Conservation (phyloP, 92 coral and sea anemone species). For the Paragorgia papillata region DNA sequence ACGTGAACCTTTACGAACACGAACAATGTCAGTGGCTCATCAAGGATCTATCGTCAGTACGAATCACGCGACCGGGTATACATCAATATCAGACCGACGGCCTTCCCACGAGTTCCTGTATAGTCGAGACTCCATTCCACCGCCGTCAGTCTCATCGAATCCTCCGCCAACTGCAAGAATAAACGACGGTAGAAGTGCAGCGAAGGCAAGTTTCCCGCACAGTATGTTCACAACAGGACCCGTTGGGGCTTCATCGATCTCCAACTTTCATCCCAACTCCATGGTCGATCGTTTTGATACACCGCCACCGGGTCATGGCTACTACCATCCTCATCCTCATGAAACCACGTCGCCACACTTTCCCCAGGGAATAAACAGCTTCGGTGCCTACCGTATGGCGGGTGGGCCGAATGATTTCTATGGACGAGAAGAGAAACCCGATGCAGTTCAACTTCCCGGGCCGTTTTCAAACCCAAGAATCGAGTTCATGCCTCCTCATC, state of each 20-base stretch:
- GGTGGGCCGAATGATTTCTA: conserved; percentile 32
- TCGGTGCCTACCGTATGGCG: conserved; percentile 23
- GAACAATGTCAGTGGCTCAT: conserved; percentile 46
- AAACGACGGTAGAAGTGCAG: conserved; percentile 19
- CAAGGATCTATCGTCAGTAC: conserved; percentile 31
- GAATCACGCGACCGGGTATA: conserved; percentile 40
- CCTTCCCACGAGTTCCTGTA: conserved; percentile 44
- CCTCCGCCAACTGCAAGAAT: conserved; percentile 8
- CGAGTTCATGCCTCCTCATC: conserved; percentile 33
- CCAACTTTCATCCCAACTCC: conserved; percentile 35
- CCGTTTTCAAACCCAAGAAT: conserved; percentile 20
- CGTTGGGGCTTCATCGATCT: conserved; percentile 32
- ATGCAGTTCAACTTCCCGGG: conserved; percentile 4
- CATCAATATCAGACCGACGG: conserved; percentile 28
- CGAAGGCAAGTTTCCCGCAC: conserved; percentile 38
- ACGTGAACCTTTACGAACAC: conserved; percentile 30
- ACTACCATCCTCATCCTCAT: neutral
- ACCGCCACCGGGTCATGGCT: conserved; percentile 9
- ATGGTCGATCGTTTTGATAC: conserved; percentile 47
- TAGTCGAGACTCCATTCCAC: conserved; percentile 35
- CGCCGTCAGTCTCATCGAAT: conserved; percentile 16
- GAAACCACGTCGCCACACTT: conserved; percentile 22
- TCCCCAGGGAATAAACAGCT: conserved; percentile 38
- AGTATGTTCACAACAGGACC: conserved; percentile 51
- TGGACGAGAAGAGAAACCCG: conserved; percentile 36